Percentiles rank a stretch among this genome's conserved stretches.
Conservation (phyloP, 2,888 invertebrate genomes). For the Drosophila pegasa region DNA sequence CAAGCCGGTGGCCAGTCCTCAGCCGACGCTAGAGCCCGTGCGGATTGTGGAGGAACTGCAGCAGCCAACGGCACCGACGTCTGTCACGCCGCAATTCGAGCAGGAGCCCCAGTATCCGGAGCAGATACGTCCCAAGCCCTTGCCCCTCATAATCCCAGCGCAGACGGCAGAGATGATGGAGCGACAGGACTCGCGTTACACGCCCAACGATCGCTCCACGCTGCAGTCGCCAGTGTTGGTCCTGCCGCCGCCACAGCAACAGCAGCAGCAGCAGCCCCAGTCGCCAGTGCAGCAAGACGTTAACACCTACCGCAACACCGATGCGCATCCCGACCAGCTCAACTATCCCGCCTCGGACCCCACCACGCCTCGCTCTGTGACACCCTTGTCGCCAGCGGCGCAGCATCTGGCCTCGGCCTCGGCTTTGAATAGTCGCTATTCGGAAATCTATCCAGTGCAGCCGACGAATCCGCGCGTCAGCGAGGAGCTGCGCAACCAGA, state of each 20-base stretch:
- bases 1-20: slow-evolving; percentile 27
- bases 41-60: slow-evolving; percentile 18
- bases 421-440: slow-evolving; percentile 81
- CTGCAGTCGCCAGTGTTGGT: slow-evolving; percentile 66
- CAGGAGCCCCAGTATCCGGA: slow-evolving; percentile 50
- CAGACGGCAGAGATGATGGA: slow-evolving; percentile 50
- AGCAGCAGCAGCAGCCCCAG: slow-evolving; percentile 35
- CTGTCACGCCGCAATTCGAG: slow-evolving; percentile 22
- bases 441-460: slow-evolving; percentile 69
- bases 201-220: slow-evolving; percentile 57
- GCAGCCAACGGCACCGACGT: slow-evolving; percentile 33
- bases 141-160: slow-evolving; percentile 64
- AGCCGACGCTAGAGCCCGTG: slow-evolving; percentile 37
- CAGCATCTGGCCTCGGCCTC: slow-evolving; percentile 76
- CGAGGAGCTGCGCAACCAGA: slow-evolving; percentile 86
- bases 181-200: slow-evolving; percentile 59
- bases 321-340: slow-evolving; percentile 79
- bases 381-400: slow-evolving; percentile 56
- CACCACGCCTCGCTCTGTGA: slow-evolving; percentile 23
- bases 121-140: slow-evolving; percentile 63
- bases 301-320: slow-evolving; percentile 78
- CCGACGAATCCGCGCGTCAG: slow-evolving; percentile 73
- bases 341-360: slow-evolving; percentile 74
- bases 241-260: slow-evolving; percentile 50
- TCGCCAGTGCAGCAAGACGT: slow-evolving; percentile 40